These are phyloP conservation scores for Sebastes cheni DNA, from an alignment of 2,797 vertebrate genomes.

Conservation along the genomic window DNA sequence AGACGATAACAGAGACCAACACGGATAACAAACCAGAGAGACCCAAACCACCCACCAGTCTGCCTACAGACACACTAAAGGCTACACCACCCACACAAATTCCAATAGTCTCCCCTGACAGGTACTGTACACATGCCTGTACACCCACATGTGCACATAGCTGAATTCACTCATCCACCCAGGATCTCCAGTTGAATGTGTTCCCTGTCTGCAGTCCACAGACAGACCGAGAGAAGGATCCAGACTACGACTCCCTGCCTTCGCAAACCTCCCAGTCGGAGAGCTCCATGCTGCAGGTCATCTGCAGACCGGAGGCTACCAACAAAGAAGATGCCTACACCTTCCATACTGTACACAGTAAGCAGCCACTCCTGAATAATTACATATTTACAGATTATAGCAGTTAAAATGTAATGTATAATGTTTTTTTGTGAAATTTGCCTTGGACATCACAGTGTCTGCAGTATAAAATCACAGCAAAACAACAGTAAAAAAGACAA, in stretches of 20 bases:
- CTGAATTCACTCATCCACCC: background rate
- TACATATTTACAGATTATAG: background rate
- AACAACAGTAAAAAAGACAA: background rate
- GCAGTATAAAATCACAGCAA: background rate
- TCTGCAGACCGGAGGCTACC: conserved; percentile 94
- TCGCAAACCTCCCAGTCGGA: conserved; percentile 94
- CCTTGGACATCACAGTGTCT: background rate
- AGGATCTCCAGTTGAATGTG: background rate
- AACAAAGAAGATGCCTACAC: conserved; percentile 87
- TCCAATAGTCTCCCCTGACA: conserved; percentile 86
- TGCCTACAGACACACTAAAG: conserved; percentile 74
- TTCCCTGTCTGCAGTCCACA: conserved; percentile 76
- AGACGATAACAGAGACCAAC: conserved; percentile 58
- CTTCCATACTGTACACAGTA: conserved; percentile 86
- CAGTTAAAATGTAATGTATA: background rate
- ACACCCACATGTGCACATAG: background rate
- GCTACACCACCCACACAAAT: conserved; percentile 73
- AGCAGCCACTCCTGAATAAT: conserved; percentile 33
- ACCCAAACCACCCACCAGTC: conserved; percentile 80
- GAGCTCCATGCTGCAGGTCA: conserved; percentile 96
- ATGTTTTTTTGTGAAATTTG: background rate
- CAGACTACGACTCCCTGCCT: conserved; percentile 85
- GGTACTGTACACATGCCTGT: conserved; percentile 60
- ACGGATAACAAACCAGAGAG: conserved; percentile 62
- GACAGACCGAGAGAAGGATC: conserved; percentile 85